Conservation (phyloP, 2,113 vertebrate genomes). For the Misgurnus mizolepis region DNA sequence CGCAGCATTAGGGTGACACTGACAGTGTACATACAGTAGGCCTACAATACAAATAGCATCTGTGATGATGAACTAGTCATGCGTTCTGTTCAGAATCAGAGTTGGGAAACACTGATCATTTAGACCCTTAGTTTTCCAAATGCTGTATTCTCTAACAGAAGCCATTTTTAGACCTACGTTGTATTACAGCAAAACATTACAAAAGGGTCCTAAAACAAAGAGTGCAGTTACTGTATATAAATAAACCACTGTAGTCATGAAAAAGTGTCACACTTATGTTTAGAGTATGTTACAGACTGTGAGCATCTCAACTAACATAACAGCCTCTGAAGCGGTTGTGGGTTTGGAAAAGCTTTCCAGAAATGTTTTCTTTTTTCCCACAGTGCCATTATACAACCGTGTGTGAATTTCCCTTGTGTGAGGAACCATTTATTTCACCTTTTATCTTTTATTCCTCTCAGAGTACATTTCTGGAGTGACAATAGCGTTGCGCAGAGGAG, state of each 20-base stretch:
- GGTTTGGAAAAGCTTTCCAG: constrained; percentile 15
- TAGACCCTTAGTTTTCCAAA: too few relatives aligned
- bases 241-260: neutral
- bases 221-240: neutral
- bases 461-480: constrained; percentile 45
- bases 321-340: constrained; percentile 20
- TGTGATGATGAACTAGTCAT: too few relatives aligned
- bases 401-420: constrained; percentile 37
- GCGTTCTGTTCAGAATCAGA: too few relatives aligned
- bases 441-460: constrained; percentile 42
- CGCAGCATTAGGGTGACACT: too few relatives aligned
- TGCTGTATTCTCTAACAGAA: too few relatives aligned
- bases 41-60: too few relatives aligned
- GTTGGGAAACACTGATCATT: too few relatives aligned
- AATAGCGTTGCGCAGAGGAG: constrained; percentile 36
- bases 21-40: too few relatives aligned
- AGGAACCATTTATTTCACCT: constrained; percentile 46
- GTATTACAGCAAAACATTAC: neutral
- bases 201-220: neutral
- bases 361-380: neutral
- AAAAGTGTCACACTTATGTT: neutral
- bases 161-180: neutral
- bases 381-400: constrained; percentile 25
- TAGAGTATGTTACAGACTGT: neutral
- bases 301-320: constrained; percentile 28